These are phyloP conservation scores for Sapajus apella DNA, from an alignment of 2,113 vertebrate species.

Conservation along the genomic window DNA sequence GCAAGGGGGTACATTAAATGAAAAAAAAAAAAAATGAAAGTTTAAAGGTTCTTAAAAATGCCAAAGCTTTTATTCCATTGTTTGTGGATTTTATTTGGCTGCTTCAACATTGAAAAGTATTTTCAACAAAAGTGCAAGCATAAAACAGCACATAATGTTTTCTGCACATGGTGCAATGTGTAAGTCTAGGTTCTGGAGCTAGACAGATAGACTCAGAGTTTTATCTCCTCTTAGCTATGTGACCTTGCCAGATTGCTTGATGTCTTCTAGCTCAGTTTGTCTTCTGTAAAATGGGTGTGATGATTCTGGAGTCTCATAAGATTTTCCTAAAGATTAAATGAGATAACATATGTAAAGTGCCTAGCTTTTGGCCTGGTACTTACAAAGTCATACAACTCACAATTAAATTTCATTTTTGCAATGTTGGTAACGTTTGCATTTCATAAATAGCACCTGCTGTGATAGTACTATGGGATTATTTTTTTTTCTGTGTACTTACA, in stretches of 20 bases:
- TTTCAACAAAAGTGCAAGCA: slow-evolving; percentile 42
- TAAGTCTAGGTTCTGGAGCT: not conserved
- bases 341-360: not conserved
- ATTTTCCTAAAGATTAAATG: not conserved
- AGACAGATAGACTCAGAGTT: not conserved
- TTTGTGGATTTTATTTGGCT: slow-evolving; percentile 43
- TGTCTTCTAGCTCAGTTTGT: not conserved
- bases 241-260: not conserved
- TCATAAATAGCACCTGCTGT: not conserved
- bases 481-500: not conserved
- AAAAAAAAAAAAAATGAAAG: not conserved
- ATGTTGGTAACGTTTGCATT: not conserved
- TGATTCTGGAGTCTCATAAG: not conserved
- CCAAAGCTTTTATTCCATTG: slow-evolving; percentile 41
- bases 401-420: not conserved
- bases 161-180: not conserved
- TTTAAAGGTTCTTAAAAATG: slow-evolving; percentile 30
- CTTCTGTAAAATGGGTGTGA: not conserved
- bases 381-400: not conserved
- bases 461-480: not conserved
- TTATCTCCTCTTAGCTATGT: not conserved
- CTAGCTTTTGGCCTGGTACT: not conserved
- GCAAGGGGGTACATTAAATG: slow-evolving; percentile 35
- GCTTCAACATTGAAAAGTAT: not conserved
- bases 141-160: not conserved